Base-by-base conservation (phyloP, 2,888 invertebrate species). In the Heliconius sara region DNA sequence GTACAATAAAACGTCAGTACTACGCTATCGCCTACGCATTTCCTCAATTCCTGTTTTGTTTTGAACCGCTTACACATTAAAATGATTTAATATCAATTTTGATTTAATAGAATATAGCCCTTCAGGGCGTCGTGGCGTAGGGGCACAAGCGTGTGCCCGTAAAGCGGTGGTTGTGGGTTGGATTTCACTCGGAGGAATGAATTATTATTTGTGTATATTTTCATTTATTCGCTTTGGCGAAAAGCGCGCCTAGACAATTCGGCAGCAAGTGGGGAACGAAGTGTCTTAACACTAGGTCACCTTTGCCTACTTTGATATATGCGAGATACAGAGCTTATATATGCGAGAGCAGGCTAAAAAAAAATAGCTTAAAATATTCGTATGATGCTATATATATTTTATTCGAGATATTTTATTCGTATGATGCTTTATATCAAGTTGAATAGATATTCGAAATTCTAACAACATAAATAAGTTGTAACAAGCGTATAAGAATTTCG, bases 21-120 rank as follows among this genome's bases (percentile, higher is more conserved):
- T 34, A 9, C 57, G 57, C 73, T 57, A 72, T 72, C 72, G 72
- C 52, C 57, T 72, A 72, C 72, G 57, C 34, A 57, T 72, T 13
- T 57, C 30, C n/a, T 19, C 57, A 72, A 72, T n/a, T 57, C 57
- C 2, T 73, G 57, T 73, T 73, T 16, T 34, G n/a, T 34, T 30
- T 2, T 72, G 22, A 57, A 57, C 13, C 4, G 13, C 6, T 57
- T 57, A 57, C 30, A 12, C 30, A 52, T 68, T 52, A 52, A 52
- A 52, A 52, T 52, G 19, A 52, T 52, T 52, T 52, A 52, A 52
- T 52, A 6, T 19, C 10, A 12, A 25, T 70, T 43, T 70, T 25
- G 6, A 43, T 70, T 43, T 43, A n/a, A n/a, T 39, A 10, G 39
- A 19, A n/a, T n/a, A 22, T 9, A 57, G 57, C 22, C 22, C 10